Evolutionary conservation across 2,797 vertebrate genomes (phyloP).

Genomic region (Zenarchopterus dispar): DNA sequence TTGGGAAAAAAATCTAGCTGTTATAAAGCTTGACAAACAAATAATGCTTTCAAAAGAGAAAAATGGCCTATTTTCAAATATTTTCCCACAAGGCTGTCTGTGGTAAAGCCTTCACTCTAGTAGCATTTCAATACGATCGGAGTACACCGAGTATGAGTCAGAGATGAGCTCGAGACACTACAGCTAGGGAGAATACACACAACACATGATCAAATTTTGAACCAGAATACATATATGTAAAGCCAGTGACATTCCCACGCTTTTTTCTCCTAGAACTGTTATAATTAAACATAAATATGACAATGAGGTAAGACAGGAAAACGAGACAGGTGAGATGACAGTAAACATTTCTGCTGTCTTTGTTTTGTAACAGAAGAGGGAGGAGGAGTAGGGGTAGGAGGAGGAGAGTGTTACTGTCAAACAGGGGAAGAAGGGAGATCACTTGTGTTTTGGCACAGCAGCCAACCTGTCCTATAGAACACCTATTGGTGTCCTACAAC

Average conservation of each 20-base stretch:
- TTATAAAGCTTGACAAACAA: not conserved
- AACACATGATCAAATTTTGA: constrained; percentile 49
- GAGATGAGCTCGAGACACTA: constrained; percentile 42
- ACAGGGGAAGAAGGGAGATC: constrained; percentile 69
- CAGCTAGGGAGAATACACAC: constrained; percentile 52
- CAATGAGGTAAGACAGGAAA: constrained; percentile 56
- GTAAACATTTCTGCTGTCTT: constrained; percentile 79
- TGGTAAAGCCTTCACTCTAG: constrained; percentile 34
- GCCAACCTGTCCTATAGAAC: constrained; percentile 65
- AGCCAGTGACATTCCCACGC: constrained; percentile 57
- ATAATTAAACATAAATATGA: constrained; percentile 74
- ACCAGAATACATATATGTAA: constrained; percentile 50
- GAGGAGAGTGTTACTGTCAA: constrained; percentile 78
- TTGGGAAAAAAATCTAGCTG: not conserved
- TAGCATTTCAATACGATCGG: constrained; percentile 30
- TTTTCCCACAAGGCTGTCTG: constrained; percentile 18
- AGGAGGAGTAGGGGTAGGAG: constrained; percentile 42
- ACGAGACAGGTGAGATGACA: constrained; percentile 73
- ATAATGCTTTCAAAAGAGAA: not conserved
- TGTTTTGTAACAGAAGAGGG: constrained; percentile 77
- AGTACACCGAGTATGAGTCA: constrained; percentile 34
- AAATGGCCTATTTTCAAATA: constrained; percentile 18
- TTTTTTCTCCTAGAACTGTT: constrained; percentile 49
- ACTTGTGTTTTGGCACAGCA: constrained; percentile 62
- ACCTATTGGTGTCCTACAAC: constrained; percentile 33